Evolutionary conservation across 2,797 vertebrate species (phyloP).

Genomic region (Leptatherina wallacei): DNA sequence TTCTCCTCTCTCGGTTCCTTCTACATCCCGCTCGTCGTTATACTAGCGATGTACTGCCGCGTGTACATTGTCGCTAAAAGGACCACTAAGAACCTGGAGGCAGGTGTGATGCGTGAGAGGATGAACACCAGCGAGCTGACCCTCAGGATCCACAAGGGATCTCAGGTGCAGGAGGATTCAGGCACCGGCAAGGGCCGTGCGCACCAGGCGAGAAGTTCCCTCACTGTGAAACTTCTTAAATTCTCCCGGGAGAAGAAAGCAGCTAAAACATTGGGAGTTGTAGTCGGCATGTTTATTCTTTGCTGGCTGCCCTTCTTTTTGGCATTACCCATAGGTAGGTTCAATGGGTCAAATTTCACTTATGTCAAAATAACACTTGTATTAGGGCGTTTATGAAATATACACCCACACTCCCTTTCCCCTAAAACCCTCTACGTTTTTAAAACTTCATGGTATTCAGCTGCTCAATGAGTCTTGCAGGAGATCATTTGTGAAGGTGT

Average conservation of each 20-base stretch:
- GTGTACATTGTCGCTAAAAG: constrained; percentile 96
- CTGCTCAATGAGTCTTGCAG: constrained; percentile 17
- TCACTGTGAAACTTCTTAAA: constrained; percentile 93
- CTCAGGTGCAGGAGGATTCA: constrained; percentile 86
- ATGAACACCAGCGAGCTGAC: constrained; percentile 95
- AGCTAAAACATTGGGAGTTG: constrained; percentile 93
- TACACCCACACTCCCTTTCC: constrained; percentile 60
- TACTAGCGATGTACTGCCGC: constrained; percentile 95
- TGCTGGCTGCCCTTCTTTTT: constrained; percentile 97
- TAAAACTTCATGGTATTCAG: constrained; percentile 60
- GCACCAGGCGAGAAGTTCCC: constrained; percentile 88
- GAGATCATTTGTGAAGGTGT: constrained; percentile 7
- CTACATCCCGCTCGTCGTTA: constrained; percentile 94
- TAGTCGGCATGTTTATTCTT: constrained; percentile 94
- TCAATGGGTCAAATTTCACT: neutral
- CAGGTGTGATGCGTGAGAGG: constrained; percentile 95
- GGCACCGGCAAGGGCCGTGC: constrained; percentile 82
- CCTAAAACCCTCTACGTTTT: neutral
- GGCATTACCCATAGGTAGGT: constrained; percentile 92
- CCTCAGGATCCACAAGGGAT: constrained; percentile 93
- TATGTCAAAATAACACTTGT: neutral
- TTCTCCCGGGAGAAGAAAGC: constrained; percentile 97
- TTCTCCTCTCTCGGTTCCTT: constrained; percentile 98
- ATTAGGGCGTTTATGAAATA: constrained; percentile 70
- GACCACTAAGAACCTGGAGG: constrained; percentile 96